phyloP scores from a whole-genome alignment of 2,888 invertebrate species.

The Tortrix viridana region DNA sequence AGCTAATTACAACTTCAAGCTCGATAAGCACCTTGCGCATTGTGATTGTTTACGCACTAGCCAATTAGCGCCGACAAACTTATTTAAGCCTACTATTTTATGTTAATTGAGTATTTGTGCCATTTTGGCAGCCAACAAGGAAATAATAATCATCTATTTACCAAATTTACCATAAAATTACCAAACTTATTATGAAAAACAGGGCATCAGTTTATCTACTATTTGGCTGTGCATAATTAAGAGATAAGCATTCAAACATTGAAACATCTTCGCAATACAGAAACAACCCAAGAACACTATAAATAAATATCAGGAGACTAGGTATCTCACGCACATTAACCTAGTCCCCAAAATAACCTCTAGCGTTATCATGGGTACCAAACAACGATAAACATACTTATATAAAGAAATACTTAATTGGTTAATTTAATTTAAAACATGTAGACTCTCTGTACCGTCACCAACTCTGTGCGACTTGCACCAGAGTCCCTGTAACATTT shows the following conservation, averaged over 20 bases:
- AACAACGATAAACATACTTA: no score
- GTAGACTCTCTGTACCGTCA: slow-evolving; percentile 47
- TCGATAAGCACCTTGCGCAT: slow-evolving; percentile 16
- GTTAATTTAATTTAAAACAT: slow-evolving; percentile 15
- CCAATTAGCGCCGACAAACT: slow-evolving; percentile 25
- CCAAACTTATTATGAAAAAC: no score
- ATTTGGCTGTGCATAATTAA: no score
- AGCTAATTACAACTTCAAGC: slow-evolving; percentile 15
- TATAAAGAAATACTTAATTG: no score
- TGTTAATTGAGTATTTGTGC: slow-evolving; percentile 13
- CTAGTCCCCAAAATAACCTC: no score
- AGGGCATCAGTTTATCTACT: no score
- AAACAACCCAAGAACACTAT: background rate
- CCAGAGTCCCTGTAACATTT: slow-evolving; percentile 84
- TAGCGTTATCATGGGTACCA: no score
- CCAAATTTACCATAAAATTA: no score
- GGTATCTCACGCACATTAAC: no score
- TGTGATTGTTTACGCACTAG: slow-evolving; percentile 19
- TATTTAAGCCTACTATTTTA: slow-evolving; percentile 18
- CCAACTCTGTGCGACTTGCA: slow-evolving; percentile 76
- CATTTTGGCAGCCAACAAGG: background rate
- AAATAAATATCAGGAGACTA: no score
- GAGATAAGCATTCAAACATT: no score
- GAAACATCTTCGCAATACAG: background rate
- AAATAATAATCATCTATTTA: background rate